Conservation (phyloP, 2,888 invertebrate species). For the Caradrina kadenii region DNA sequence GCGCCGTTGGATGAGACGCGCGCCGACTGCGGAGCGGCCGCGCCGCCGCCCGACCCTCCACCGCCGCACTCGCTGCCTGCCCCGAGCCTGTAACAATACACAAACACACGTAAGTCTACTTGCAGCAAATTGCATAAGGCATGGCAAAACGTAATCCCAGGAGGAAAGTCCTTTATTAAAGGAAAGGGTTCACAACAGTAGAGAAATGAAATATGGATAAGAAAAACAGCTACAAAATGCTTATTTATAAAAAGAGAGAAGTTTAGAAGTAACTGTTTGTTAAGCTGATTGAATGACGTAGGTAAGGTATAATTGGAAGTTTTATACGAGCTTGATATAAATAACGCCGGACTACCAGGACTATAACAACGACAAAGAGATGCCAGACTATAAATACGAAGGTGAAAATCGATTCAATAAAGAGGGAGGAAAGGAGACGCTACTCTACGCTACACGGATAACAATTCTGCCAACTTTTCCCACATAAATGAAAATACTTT, state of each 20-base stretch:
- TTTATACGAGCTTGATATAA: not conserved
- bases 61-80: conserved; percentile 89
- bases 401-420: conserved; percentile 50
- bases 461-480: conserved; percentile 30
- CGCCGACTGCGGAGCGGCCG: conserved; percentile 94
- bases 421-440: conserved; percentile 34
- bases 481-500: conserved; percentile 45
- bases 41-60: conserved; percentile 88
- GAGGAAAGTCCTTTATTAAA: not conserved
- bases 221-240: not conserved
- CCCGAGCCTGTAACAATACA: conserved; percentile 92
- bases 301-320: conserved; percentile 4
- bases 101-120: conserved; percentile 35
- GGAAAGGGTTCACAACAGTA: not conserved
- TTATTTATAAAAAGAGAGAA: not conserved
- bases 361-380: conserved; percentile 29
- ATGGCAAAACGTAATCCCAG: not conserved
- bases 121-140: conserved; percentile 11
- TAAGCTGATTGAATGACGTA: not conserved
- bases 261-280: not conserved
- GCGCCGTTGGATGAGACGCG: conserved; percentile 96
- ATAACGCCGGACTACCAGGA: conserved; percentile 8
- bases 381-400: conserved; percentile 33
- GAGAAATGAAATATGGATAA: not conserved
- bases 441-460: conserved; percentile 26